Evolutionary conservation across 1,140 invertebrate species (phyloP), one percentile per base, ranked within the genome.

Genomic region (Drosophila littoralis): DNA sequence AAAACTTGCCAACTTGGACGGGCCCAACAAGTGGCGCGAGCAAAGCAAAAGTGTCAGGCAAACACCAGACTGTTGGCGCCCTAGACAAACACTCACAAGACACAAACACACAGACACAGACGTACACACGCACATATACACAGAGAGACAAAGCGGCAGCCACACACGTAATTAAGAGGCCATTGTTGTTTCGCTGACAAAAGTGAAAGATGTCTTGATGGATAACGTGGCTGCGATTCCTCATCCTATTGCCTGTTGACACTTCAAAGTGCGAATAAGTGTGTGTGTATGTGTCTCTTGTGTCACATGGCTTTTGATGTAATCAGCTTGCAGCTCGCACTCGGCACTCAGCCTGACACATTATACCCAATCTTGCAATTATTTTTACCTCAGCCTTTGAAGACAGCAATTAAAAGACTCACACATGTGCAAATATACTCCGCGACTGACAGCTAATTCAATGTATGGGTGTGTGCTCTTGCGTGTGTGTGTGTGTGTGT

Each of bases 171-270:
- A 91, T 91, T 91, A 91, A 91, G 90, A 91, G 90, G 85, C 90
- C 85, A 91, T 91, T 91, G 90, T 91, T 91, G 85, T 91, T 90
- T 81, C 86, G 90, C 90, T 91, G 90, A 91, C 90, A 91, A 91
- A 91, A 91, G 90, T 91, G 82, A 91, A 91, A 91, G 90, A 91
- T 90, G 70, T 67, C 80, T 81, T 91, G 85, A 91, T 82, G 86
- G 90, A 91, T 91, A 91, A 88, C 79, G 69, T 64, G 66, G 38
- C 70, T 67, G 60, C 36, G 63, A 60, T 54, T 69, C 58, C 52
- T 65, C 57, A 12, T 65, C 77, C 77, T 54, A 67, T 75, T 77
- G 77, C 73, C 83, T 79, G 90, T 91, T 91, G 80, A 90, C 90
- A 91, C 90, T 91, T 90, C 83, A 79, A 91, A 91, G 90, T 91